A percentile compares a stretch with the other conserved stretches of the same genome.
Evolutionary conservation across 2,797 vertebrate genomes (phyloP).

Genomic region (Percopsis omiscomaycus): DNA sequence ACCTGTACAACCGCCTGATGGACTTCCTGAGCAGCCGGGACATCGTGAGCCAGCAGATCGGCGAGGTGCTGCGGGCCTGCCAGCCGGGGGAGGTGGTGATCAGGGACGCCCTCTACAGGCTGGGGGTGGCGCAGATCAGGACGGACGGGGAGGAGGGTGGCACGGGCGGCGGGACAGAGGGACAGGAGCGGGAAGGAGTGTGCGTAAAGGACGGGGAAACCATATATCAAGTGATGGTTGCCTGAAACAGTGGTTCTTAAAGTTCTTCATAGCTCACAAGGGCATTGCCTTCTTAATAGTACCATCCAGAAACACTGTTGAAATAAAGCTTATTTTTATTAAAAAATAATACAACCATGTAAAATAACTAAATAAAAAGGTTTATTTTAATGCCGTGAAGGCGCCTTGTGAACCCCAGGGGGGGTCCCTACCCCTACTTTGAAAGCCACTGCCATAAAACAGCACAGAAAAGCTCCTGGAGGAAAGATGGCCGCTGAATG

Average conservation of each 20-base stretch:
- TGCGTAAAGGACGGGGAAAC: slow-evolving; percentile 14
- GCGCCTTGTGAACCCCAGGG: no score
- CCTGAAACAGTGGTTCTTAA: slow-evolving; percentile 18
- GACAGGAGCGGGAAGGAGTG: slow-evolving; percentile 34
- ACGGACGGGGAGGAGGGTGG: slow-evolving; percentile 80
- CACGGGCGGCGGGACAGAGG: slow-evolving; percentile 34
- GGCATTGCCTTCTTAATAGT: no score
- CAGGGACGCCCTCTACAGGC: slow-evolving; percentile 90
- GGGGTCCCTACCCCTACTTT: no score
- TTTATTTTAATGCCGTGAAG: no score
- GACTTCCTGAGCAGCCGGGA: slow-evolving; percentile 95
- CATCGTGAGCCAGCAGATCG: slow-evolving; percentile 92
- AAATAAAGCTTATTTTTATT: no score
- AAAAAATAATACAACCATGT: no score
- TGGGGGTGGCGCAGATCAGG: slow-evolving; percentile 95
- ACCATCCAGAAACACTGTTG: no score
- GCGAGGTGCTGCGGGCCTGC: slow-evolving; percentile 88
- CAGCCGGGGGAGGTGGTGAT: slow-evolving; percentile 96
- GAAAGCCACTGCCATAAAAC: no score
- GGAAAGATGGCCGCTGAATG: no score
- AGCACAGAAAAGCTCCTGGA: no score
- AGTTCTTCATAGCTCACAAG: no score
- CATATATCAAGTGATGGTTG: slow-evolving; percentile 42
- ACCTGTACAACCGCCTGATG: slow-evolving; percentile 93
- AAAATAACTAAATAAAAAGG: no score